Evolutionary conservation across 2,888 invertebrate species (phyloP), one percentile per base, ranked within the genome.

Genomic region (Synergus japonicus): DNA sequence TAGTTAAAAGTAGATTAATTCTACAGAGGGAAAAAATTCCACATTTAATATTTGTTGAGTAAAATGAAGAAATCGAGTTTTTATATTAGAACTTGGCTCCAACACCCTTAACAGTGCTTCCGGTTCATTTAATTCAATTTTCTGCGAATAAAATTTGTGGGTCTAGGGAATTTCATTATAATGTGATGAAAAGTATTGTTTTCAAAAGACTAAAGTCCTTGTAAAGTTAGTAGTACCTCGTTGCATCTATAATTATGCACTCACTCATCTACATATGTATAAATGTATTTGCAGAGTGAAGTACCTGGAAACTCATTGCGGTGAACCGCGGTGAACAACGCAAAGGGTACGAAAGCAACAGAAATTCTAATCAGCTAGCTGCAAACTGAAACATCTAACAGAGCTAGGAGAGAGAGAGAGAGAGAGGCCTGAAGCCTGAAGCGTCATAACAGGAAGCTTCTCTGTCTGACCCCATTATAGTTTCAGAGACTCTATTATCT

Each of bases 401-500:
- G 66, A 66, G 60, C 7, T n/a, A 44, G 10, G 77, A 64, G 76
- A 58, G 58, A 18, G 58, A 44, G n/a, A 67, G 46, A 41, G 58
- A 22, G 69, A n/a, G n/a, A n/a, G n/a, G n/a, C n/a, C n/a, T 54
- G 66, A 79, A 49, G 64, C 65, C 60, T 60, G 63, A 64, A 29
- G 49, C 22, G 46, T 60, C 44, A 76, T 76, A 76, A 76, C 76
- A 80, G 67, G 22, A 49, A 65, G 81, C 76, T 77, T 78, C 66
- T 77, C 46, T 73, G 73, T 81, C 83, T 69, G 82, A 83, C 81
- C 83, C 83, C 83, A 84, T 85, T 85, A 29, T 29, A 85, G 85
- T 85, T 84, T 84, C 73, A 54, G n/a, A 69, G 49, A n/a, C 54
- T 73, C 54, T 54, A 73, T 73, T 73, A 73, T 73, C 54, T 73